Evolutionary conservation across 2,888 invertebrate genomes (phyloP), one percentile per base, ranked within the genome.

Genomic region (Notodonta dromedarius): DNA sequence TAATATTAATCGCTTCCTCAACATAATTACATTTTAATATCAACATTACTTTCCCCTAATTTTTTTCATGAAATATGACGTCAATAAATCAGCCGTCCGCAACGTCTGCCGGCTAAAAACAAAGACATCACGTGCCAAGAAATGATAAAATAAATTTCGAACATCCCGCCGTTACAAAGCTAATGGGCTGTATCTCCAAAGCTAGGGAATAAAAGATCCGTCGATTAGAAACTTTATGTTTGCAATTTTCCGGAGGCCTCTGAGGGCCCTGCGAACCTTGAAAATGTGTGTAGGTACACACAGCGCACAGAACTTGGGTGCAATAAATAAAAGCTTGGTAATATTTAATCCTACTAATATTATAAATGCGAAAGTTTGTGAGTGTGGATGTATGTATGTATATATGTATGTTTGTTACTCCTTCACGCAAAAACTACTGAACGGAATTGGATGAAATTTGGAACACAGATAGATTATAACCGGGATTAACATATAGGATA

Each of bases 171-270:
- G 90, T 92, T 93, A 91, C 91, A 79, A 82, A 88, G 91, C 92
- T 93, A 93, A 93, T 93, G 93, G 93, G 88, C 91, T 90, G 92
- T 91, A 90, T 91, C 93, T 91, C 80, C 83, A 87, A 85, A 86
- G 90, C 86, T 85, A 82, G 88, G 87, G 90, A 92, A 92, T 92
- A 93, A 93, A 92, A 93, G 91, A 91, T 91, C 86, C 89, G 91
- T 91, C 93, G 93, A 93, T 93, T 92, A 93, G 87, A 93, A 93
- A 93, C 87, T 93, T 93, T 93, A 93, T 93, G 93, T 89, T 92
- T 90, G 91, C 90, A 91, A 92, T 92, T 89, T 90, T 88, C 89
- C 84, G 79, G 81, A 82, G 78, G 68, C 82, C 83, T 76, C 83
- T 76, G 58, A 70, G 77, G 79, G 79, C 62, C 79, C 78, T 76